phyloP scores from a whole-genome alignment of 1,140 invertebrate species.

The Adoxophyes honmai region DNA sequence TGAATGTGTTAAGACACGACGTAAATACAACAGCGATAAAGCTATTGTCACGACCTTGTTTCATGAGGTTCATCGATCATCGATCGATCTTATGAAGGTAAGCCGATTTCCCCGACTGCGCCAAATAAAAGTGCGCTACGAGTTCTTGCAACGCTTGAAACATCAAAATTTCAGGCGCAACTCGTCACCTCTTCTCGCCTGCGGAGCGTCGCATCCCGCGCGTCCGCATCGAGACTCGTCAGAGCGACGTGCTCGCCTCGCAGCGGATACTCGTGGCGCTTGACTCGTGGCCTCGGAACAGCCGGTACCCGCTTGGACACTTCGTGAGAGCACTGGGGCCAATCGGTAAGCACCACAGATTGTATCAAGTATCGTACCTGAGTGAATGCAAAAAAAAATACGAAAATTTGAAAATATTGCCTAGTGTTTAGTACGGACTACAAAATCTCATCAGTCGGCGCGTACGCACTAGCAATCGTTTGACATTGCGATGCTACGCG shows the following conservation, averaged over 20 bases:
- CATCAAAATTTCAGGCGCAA: conserved; percentile 74
- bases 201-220: conserved; percentile 94
- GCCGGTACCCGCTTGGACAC: conserved; percentile 87
- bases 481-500: too few relatives aligned
- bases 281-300: conserved; percentile 94
- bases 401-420: too few relatives aligned
- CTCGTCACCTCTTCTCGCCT: conserved; percentile 91
- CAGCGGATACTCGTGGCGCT: conserved; percentile 95
- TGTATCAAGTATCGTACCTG: conserved; percentile 79
- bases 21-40: too few relatives aligned
- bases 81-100: too few relatives aligned
- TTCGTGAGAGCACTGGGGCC: conserved; percentile 91
- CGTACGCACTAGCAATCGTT: too few relatives aligned
- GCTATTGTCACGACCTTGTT: too few relatives aligned
- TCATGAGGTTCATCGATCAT: too few relatives aligned
- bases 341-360: conserved; percentile 66
- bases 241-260: conserved; percentile 87
- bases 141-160: too few relatives aligned
- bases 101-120: too few relatives aligned
- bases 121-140: too few relatives aligned
- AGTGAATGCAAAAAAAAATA: conserved; percentile 89
- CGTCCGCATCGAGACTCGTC: conserved; percentile 94
- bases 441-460: too few relatives aligned
- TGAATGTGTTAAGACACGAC: too few relatives aligned
- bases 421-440: conserved; percentile 27